Conservation (phyloP, 1,140 invertebrate genomes). For the Himalopsyche phryganea region DNA sequence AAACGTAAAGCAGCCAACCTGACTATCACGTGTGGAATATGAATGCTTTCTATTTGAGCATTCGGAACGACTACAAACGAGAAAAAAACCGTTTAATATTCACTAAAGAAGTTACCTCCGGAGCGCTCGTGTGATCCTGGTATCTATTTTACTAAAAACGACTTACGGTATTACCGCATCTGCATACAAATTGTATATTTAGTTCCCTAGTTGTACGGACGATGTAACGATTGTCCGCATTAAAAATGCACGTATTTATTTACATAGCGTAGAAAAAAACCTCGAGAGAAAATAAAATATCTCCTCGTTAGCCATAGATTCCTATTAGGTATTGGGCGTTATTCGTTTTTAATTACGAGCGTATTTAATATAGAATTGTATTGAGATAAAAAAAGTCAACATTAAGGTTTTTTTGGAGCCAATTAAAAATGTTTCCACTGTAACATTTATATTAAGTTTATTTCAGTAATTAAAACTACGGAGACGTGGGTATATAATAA, state of each 20-base stretch:
- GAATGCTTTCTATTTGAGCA: slow-evolving; percentile 17
- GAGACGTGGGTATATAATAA: slow-evolving; percentile 10
- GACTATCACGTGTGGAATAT: slow-evolving; percentile 10
- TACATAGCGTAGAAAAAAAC: slow-evolving; percentile 1
- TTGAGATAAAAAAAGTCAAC: slow-evolving; percentile 30
- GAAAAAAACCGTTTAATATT: slow-evolving; percentile 31
- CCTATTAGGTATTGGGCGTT: slow-evolving; percentile 14
- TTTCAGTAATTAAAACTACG: slow-evolving; percentile 20
- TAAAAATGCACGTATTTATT: not conserved
- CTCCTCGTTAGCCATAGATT: slow-evolving; percentile 10
- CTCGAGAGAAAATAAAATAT: slow-evolving; percentile 17
- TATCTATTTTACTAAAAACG: slow-evolving; percentile 34
- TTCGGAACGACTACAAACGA: slow-evolving; percentile 2
- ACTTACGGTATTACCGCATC: slow-evolving; percentile 29
- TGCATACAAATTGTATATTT: slow-evolving; percentile 33
- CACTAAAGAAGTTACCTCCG: slow-evolving; percentile 31
- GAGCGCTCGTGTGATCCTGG: slow-evolving; percentile 10
- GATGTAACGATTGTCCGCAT: slow-evolving; percentile 15
- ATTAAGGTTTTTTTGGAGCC: slow-evolving; percentile 28
- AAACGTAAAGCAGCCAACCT: too few species aligned
- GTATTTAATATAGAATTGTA: slow-evolving; percentile 20
- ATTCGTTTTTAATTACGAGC: slow-evolving; percentile 18
- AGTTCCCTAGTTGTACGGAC: slow-evolving; percentile 15
- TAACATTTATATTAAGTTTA: slow-evolving; percentile 26
- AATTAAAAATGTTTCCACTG: slow-evolving; percentile 30